Base-by-base conservation (phyloP, 2,888 invertebrate genomes). In the Atrina japonica region DNA sequence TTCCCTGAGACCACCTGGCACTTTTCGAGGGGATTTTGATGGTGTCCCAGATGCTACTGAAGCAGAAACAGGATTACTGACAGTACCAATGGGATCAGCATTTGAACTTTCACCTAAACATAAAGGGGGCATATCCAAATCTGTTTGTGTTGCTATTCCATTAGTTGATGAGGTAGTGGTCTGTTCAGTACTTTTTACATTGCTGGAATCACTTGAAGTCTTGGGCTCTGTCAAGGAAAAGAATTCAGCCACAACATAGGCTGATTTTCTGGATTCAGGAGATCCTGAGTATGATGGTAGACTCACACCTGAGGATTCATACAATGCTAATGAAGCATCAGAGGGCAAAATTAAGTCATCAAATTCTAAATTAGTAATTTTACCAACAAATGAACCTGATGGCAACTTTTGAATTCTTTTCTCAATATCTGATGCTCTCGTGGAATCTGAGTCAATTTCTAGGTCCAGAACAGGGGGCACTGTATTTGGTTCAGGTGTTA, bases 1-100 rank as follows among this genome's bases (percentile, higher is more conserved):
- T 58, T 87, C 87, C 27, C 87, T 70, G 2, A 80, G 77, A 18
- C 82, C 81, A 45, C 78, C 80, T 11, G 78, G 76, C 25, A 78
- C 71, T 21, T 61, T 67, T 11, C 61, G 59, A 0, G 61, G 68
- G 6, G 68, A 61, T 35, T 70, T 68, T 16, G 60, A 58, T 1
- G 52, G 55, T 23, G 66, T 58, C 0, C 40, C 21, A 16, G 49
- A n/a, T 21, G 29, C 61, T 30, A 49, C 49, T 3, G 61, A 21
- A 35, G 21, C 35, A 35, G 56, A 18, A 23, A 23, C 56, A 14
- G 56, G 30, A 16, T 56, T 56, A 7, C 11, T 56, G 35, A 35
- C 35, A 3, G n/a, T 14, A 14, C 23, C 3, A 56, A 7, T 35
- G 6, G 21, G 23, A 1, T 35, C 5, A 18, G 35, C 40, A 40